Evolutionary conservation across 1,140 invertebrate genomes (phyloP).

Genomic region (Epicauta chinensis): DNA sequence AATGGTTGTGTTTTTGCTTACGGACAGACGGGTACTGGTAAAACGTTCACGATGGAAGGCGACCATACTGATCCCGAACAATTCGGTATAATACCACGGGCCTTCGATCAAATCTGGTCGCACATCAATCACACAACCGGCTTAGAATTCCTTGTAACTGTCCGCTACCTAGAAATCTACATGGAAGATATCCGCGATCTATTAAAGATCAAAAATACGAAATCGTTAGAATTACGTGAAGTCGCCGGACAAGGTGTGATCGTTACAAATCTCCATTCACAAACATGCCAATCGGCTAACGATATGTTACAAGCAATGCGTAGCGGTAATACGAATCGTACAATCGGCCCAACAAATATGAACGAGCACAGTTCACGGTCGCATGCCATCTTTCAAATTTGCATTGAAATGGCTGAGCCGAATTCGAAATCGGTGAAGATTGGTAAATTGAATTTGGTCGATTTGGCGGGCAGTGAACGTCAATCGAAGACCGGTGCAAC

Average conservation of each 20-base stretch:
- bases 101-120: conserved; percentile 94
- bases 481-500: conserved; percentile 86
- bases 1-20: conserved; percentile 97
- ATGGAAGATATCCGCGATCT: conserved; percentile 88
- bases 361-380: conserved; percentile 97
- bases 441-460: conserved; percentile 69
- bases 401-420: conserved; percentile 92
- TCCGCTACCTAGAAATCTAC: conserved; percentile 93
- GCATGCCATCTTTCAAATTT: conserved; percentile 98
- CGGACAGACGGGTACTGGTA: conserved; percentile 68
- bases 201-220: conserved; percentile 72
- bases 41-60: conserved; percentile 87
- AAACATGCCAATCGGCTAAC: conserved; percentile 83
- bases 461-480: conserved; percentile 79
- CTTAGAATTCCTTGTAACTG: conserved; percentile 85
- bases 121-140: conserved; percentile 81
- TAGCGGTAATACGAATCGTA: conserved; percentile 82
- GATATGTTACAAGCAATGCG: conserved; percentile 89
- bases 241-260: conserved; percentile 73
- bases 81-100: conserved; percentile 86
- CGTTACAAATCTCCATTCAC: conserved; percentile 86
- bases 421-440: conserved; percentile 58
- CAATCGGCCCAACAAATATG: conserved; percentile 96
- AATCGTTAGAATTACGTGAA: conserved; percentile 66
- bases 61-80: conserved; percentile 47